Conservation (phyloP, 2,113 vertebrate genomes). For the Irena cyanogastra region DNA sequence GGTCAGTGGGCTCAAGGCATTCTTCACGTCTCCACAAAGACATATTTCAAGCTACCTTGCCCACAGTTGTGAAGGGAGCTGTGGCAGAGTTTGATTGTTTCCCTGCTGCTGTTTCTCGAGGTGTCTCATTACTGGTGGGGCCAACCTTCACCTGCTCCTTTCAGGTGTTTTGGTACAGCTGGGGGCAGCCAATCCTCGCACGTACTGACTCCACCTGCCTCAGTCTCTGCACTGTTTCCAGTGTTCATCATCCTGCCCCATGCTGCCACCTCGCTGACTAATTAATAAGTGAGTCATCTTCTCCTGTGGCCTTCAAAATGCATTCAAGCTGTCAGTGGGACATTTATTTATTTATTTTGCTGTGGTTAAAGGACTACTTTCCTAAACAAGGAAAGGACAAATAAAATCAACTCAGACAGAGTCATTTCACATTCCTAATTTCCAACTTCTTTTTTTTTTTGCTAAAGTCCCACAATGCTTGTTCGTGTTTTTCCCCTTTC, state of each 20-base stretch:
- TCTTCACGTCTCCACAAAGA: rapidly evolving
- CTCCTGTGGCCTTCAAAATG: not conserved
- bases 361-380: constrained; percentile 17
- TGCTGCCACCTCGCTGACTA: not conserved
- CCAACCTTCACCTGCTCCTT: not conserved
- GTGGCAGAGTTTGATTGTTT: not conserved
- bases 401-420: constrained; percentile 54
- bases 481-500: not conserved
- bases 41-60: not conserved
- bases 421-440: constrained; percentile 57
- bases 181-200: not conserved
- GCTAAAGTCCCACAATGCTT: not conserved
- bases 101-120: not conserved
- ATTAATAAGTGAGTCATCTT: constrained; percentile 49
- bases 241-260: not conserved
- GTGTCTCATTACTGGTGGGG: rapidly evolving
- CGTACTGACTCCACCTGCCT: not conserved
- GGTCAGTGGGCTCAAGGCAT: rapidly evolving
- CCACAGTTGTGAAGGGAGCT: not conserved
- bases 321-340: not conserved
- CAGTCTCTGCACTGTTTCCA: not conserved
- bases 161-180: not conserved
- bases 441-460: constrained; percentile 3
- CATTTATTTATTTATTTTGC: constrained; percentile 40
- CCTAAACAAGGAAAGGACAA: constrained; percentile 40